These are phyloP conservation scores for Microdon myrmicae DNA, from an alignment of 2,888 invertebrate species.

Conservation along the genomic window DNA sequence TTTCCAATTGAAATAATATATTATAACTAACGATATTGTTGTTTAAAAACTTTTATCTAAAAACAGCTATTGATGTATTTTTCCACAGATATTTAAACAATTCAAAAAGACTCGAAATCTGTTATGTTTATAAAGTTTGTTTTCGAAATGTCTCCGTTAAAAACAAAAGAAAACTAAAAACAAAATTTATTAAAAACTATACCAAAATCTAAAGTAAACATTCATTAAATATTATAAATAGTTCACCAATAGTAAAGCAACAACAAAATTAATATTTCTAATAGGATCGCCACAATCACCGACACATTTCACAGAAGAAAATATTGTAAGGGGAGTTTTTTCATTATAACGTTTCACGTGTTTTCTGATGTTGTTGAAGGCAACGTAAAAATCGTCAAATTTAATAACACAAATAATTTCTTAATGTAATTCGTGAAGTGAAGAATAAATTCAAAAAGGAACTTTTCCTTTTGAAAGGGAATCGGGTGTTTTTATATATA, in stretches of 20 bases:
- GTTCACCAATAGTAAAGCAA: too few relatives aligned
- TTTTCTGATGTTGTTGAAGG: slow-evolving; percentile 45
- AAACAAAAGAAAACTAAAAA: slow-evolving; percentile 1
- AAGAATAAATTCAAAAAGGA: slow-evolving; percentile 39
- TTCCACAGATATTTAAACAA: too few relatives aligned
- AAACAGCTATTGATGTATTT: slow-evolving; percentile 1
- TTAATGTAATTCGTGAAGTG: slow-evolving; percentile 47
- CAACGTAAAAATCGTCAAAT: slow-evolving; percentile 41
- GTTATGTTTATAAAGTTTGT: slow-evolving; percentile 8
- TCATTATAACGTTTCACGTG: slow-evolving; percentile 49
- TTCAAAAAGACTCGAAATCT: slow-evolving; percentile 5
- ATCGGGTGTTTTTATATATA: too few relatives aligned
- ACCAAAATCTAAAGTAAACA: too few relatives aligned
- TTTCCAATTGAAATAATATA: slow-evolving; percentile 21
- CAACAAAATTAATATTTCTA: too few relatives aligned
- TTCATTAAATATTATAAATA: too few relatives aligned
- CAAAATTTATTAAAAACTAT: too few relatives aligned
- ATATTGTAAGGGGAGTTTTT: too few relatives aligned
- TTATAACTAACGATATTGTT: slow-evolving; percentile 48
- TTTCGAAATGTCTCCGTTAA: slow-evolving; percentile 29
- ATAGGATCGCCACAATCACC: too few relatives aligned
- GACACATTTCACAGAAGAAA: too few relatives aligned
- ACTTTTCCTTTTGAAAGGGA: too few relatives aligned
- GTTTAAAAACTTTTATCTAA: slow-evolving; percentile 24
- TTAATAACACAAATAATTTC: slow-evolving; percentile 46